Base-by-base conservation (phyloP, 2,113 vertebrate genomes). In the Oreochromis tanganicae region DNA sequence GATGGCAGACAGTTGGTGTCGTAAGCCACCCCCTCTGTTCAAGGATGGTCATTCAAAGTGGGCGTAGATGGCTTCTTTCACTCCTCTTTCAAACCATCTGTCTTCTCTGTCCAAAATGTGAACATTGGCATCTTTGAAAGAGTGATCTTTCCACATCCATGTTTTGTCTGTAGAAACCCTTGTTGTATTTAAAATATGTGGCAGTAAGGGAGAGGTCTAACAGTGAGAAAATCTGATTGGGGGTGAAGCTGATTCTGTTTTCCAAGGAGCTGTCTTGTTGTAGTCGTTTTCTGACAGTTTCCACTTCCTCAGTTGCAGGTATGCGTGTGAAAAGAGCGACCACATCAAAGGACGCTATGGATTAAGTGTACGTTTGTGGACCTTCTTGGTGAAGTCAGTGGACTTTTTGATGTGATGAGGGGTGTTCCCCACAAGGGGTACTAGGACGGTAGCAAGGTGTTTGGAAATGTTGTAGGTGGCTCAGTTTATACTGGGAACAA, bases 251-350 rank as follows among this genome's bases (percentile, higher is more conserved):
- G 56, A 16, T 59, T 59, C 24, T 59, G 56, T 59, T 59, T 59
- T 29, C 27, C 56, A 16, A 59, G 27, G 2, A 59, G 13, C 0
- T 59, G 7, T 59, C 7, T 29, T 59, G 4, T 29, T 59, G 56
- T 59, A 32, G 4, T 29, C 0, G 2, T 59, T 59, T 32, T 59
- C 56, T 59, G 14, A 59, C 56, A 29, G 56, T 59, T 59, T 1
- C 7, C 27, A 16, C 7, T 59, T 13, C 7, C 13, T 59, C 56
- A 59, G 56, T 57, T 29, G 24, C 56, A 57, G 56, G 56, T 57
- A 16, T 57, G 24, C 0, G 3, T 29, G 13, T 59, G 56, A 29
- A 59, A 59, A 59, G 56, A 59, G 0, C 24, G 29, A 29, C 56
- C 56, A 59, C 56, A 59, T 59, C 27, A 59, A 59, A 59, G 14